Evolutionary conservation across 2,888 invertebrate genomes (phyloP), one percentile per base, ranked within the genome.

Genomic region (Brachyopa scutellaris): DNA sequence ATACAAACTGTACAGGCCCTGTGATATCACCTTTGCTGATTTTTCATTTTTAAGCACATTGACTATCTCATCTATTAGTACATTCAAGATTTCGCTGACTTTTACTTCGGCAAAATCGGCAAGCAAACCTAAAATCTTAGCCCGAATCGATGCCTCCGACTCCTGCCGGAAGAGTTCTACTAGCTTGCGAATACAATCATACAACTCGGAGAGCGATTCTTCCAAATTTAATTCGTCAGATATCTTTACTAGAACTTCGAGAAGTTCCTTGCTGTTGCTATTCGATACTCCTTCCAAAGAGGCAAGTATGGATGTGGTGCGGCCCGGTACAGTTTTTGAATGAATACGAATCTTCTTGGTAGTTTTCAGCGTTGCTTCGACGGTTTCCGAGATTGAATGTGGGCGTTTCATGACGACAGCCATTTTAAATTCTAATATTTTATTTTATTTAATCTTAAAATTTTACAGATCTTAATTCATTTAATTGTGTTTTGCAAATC

Each of bases 1-100:
- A 42, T 88, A 88, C 2, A 91, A 72, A 45, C 90, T 89, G 80
- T 88, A 87, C 79, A 91, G 84, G 2, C 89, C 90, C 83, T 91
- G 90, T 1, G 90, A 89, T 0, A 91, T 86, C 0, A 91, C 91
- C 62, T 91, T 91, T 23, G 89, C 87, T 0, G 91, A 90, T 55
- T 86, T 87, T 70, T 91, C 91, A 19, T 86, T 86, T 55, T 90
- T 89, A 33, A 90, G 73, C 13, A 90, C 84, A 1, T 84, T 85
- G 11, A 90, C 87, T 6, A 90, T 88, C 49, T 89, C 89, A 45
- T 90, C 91, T 3, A 90, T 87, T 1, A 90, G 84, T 0, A 85
- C 74, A n/a, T 86, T 87, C 0, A 89, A 78, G 8, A 87, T 85
- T 64, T 89, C 88, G 23, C 88, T 87, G 0, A 86, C 85, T 40